phyloP scores from a whole-genome alignment of 64 coral and sea anemone species.

The Orbicella faveolata region DNA sequence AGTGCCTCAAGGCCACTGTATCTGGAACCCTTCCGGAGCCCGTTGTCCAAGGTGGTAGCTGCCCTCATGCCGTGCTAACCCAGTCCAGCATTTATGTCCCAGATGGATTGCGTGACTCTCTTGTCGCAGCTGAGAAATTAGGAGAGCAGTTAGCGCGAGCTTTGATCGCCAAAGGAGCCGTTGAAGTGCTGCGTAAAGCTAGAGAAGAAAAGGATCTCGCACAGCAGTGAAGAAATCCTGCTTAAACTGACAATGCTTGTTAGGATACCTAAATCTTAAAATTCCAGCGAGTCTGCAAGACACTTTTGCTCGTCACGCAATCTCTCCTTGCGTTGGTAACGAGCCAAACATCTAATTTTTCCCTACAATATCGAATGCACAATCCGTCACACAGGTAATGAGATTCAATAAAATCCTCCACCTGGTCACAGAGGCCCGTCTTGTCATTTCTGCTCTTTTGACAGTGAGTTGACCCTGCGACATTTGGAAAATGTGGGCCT shows the following conservation, averaged over 20 bases:
- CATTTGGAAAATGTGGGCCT: too few species aligned
- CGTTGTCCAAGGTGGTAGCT: constrained; percentile 31
- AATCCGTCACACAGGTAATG: neutral
- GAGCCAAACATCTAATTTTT: neutral
- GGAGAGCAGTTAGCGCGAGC: constrained; percentile 59
- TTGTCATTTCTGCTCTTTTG: too few species aligned
- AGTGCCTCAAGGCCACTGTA: constrained; percentile 66
- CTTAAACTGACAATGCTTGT: neutral
- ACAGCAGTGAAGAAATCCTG: neutral
- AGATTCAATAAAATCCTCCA: too few species aligned
- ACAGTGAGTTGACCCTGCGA: too few species aligned
- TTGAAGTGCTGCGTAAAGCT: constrained; percentile 60
- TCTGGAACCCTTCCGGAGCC: constrained; percentile 40
- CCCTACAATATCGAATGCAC: neutral
- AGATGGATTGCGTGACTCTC: constrained; percentile 29
- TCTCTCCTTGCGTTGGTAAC: neutral
- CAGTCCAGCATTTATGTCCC: constrained; percentile 75
- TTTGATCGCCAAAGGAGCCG: constrained; percentile 67
- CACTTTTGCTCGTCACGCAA: too few species aligned
- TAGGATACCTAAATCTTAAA: neutral
- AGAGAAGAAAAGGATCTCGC: constrained; percentile 59
- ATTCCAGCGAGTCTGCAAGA: neutral
- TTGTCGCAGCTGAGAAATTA: constrained; percentile 59
- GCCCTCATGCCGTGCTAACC: constrained; percentile 34
- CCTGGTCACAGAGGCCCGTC: too few species aligned